phyloP scores from a whole-genome alignment of 2,888 invertebrate genomes.

The Agapostemon virescens region DNA sequence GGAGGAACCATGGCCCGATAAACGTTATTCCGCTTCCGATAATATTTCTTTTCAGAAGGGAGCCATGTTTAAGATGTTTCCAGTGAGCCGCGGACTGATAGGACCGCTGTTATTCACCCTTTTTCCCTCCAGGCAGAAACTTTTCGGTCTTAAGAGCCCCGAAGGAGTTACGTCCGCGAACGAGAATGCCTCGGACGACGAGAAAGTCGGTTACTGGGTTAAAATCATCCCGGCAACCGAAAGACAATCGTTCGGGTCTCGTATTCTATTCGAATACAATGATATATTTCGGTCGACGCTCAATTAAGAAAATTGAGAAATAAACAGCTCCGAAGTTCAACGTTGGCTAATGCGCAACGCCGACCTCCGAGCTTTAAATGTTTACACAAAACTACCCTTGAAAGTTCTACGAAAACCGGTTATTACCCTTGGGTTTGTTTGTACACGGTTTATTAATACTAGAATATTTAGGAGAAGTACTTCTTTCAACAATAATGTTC shows the following conservation, averaged over 20 bases:
- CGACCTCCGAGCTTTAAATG: neutral
- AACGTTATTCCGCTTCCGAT: conserved; percentile 50
- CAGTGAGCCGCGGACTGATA: conserved; percentile 46
- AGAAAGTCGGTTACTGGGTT: conserved; percentile 67
- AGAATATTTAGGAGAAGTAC: too few relatives aligned
- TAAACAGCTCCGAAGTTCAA: neutral
- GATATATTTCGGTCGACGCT: neutral
- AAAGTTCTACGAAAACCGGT: neutral
- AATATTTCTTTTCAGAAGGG: conserved; percentile 44
- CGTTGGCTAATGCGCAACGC: neutral
- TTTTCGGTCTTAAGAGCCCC: conserved; percentile 55
- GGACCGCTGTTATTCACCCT: conserved; percentile 55
- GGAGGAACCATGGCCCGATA: conserved; percentile 29
- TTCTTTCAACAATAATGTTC: too few relatives aligned
- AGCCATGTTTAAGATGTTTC: conserved; percentile 51
- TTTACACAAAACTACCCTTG: neutral
- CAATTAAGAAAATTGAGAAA: neutral
- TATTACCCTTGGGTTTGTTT: too few relatives aligned
- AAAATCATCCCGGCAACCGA: conserved; percentile 50
- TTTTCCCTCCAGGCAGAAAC: conserved; percentile 43
- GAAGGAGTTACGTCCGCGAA: conserved; percentile 49
- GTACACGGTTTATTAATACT: too few relatives aligned
- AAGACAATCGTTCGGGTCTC: conserved; percentile 50
- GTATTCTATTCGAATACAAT: neutral
- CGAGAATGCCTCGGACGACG: conserved; percentile 31